Evolutionary conservation across 2,797 vertebrate genomes (phyloP).

Genomic region (Harpagifer antarcticus): DNA sequence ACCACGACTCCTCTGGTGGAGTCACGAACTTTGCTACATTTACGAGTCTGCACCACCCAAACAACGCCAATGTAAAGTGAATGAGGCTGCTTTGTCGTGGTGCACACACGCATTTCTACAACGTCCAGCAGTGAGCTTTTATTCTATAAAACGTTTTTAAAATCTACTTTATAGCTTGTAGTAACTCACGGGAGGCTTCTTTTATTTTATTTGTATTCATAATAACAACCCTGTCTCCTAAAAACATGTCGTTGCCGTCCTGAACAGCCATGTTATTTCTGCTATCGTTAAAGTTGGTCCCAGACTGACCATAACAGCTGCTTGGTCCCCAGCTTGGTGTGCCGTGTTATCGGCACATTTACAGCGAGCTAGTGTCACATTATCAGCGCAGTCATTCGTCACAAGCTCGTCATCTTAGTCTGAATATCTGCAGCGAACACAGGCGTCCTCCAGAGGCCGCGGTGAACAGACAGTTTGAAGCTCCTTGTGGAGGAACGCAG

Average conservation of each 20-base stretch:
- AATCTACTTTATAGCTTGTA: no score
- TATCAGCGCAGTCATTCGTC: constrained; percentile 34
- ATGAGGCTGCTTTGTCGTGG: no score
- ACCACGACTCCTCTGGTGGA: no score
- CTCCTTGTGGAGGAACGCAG: constrained; percentile 29
- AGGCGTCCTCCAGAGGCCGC: constrained; percentile 33
- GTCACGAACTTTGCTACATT: no score
- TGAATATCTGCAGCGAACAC: constrained; percentile 27
- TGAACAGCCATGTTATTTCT: background rate
- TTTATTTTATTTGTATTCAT: no score
- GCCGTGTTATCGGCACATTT: constrained; percentile 17
- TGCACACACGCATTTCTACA: no score
- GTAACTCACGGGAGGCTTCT: no score
- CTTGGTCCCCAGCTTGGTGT: constrained; percentile 9
- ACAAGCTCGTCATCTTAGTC: constrained; percentile 24
- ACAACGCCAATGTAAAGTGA: no score
- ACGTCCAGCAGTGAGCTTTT: no score
- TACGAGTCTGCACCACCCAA: no score
- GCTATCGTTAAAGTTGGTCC: background rate
- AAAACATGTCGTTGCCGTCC: background rate
- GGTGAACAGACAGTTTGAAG: constrained; percentile 14
- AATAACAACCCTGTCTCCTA: no score
- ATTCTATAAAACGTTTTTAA: no score
- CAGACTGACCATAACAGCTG: background rate
- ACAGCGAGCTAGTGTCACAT: background rate